These are phyloP conservation scores for Macrophya annulata DNA, from an alignment of 2,888 invertebrate genomes.

Conservation along the genomic window DNA sequence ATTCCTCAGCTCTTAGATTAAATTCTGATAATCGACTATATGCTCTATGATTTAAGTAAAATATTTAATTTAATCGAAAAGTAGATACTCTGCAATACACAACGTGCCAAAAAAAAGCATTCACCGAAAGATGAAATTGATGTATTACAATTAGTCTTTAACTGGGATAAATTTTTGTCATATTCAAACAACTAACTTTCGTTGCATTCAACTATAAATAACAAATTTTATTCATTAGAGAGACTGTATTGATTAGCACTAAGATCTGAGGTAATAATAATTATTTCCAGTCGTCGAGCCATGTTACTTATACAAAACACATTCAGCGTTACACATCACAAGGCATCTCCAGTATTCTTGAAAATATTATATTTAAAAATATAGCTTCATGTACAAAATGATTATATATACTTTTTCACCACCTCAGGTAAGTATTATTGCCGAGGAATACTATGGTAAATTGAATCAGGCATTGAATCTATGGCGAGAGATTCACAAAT, in stretches of 20 bases:
- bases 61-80: not conserved
- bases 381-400: not conserved
- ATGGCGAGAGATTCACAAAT: not conserved
- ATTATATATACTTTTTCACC: not conserved
- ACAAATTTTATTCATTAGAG: not conserved
- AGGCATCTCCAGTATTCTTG: too few relatives aligned
- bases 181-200: not conserved
- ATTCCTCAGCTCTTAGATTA: not conserved
- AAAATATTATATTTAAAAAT: too few relatives aligned
- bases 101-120: not conserved
- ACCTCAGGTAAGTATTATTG: too few relatives aligned
- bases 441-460: not conserved
- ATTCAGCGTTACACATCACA: too few relatives aligned
- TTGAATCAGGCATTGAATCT: not conserved
- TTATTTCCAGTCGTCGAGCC: too few relatives aligned
- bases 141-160: not conserved
- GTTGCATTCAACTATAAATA: not conserved
- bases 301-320: too few relatives aligned
- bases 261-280: not conserved
- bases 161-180: not conserved
- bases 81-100: not conserved
- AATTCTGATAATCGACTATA: not conserved
- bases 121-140: not conserved
- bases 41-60: not conserved
- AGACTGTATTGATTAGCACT: not conserved